A percentile compares a stretch with the other conserved stretches of the same genome.
Evolutionary conservation across 1,140 invertebrate species (phyloP).

Genomic region (Trialeurodes vaporariorum): DNA sequence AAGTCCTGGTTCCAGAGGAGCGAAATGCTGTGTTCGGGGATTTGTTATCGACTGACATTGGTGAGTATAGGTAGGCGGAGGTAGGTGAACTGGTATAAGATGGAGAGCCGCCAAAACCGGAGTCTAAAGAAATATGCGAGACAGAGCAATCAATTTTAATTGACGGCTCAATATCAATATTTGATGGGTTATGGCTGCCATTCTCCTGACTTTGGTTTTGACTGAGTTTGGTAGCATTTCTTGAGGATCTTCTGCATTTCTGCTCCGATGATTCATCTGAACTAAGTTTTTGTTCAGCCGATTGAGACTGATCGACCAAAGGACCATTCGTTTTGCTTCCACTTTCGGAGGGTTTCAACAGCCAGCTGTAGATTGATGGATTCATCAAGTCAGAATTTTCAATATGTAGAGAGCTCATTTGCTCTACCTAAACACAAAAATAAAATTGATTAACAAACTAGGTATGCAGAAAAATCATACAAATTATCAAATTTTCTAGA

Average conservation of each 20-base stretch:
- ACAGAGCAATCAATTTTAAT: conserved; percentile 33
- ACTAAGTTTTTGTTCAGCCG: too few relatives aligned
- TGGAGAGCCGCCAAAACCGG: conserved; percentile 52
- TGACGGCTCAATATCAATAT: conserved; percentile 25
- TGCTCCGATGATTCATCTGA: background rate
- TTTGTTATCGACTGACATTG: background rate
- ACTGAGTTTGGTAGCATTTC: background rate
- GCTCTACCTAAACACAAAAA: too few relatives aligned
- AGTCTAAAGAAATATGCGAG: conserved; percentile 81
- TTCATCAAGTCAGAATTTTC: background rate
- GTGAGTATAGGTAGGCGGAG: background rate
- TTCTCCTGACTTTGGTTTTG: background rate
- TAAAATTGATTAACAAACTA: too few relatives aligned
- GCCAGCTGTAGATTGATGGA: background rate
- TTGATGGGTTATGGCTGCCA: conserved; percentile 4
- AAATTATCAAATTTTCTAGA: too few relatives aligned
- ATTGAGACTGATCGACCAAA: too few relatives aligned
- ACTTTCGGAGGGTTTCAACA: background rate
- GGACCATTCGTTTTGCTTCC: too few relatives aligned
- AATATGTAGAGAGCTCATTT: too few relatives aligned
- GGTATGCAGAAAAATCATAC: too few relatives aligned
- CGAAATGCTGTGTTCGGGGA: too few relatives aligned
- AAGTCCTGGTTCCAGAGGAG: background rate
- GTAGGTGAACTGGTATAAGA: conserved; percentile 70
- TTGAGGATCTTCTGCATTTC: too few relatives aligned